Base-by-base conservation (phyloP, 2,113 vertebrate species). In the Romanogobio albipinnatus region DNA sequence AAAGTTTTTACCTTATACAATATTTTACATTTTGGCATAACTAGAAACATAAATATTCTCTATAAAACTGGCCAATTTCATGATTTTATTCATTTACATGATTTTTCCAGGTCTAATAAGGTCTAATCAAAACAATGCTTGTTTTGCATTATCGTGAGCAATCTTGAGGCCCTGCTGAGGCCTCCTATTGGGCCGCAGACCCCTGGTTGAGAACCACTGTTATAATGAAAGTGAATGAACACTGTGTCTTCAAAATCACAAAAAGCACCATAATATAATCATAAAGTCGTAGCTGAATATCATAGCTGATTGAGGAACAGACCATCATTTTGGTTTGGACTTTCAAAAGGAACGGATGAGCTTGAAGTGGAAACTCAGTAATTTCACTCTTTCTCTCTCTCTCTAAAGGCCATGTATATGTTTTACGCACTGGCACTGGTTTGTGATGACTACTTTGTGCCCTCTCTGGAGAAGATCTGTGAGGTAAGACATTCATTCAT, bases 381-480 rank as follows among this genome's bases (percentile, higher is more conserved):
- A n/a, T n/a, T 84, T 36, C 9, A 17, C 10, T 49, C 84, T 88
- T 77, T 92, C 26, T 88, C 8, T 68, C 59, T 89, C 73, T 58
- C n/a, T 58, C 14, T 93, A 26, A 91, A 99, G 98, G 96, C 97
- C 0, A 96, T 99, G 92, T 99, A 99, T 90, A 99, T 99, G 98
- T 99, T 99, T 91, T 99, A 97, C 0, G 98, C 98, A 0, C 90
- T 99, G 92, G 98, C 98, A 0, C 93, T 99, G 47, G 97, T 99
- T 79, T 99, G 98, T 14, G 98, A 99, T 45, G 98, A 99, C 94
- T 99, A 98, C 95, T 99, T 99, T 19, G 98, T 99, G 53, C 98
- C 98, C 51, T 98, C 97, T 0, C 91, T 99, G 92, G 98, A 99
- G 77, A 99, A 99, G 93, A 96, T 99, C 85, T 98, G 96, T 36